Evolutionary conservation across 2,888 invertebrate species (phyloP), one percentile per base, ranked within the genome.

Genomic region (Drosophila neotestacea): DNA sequence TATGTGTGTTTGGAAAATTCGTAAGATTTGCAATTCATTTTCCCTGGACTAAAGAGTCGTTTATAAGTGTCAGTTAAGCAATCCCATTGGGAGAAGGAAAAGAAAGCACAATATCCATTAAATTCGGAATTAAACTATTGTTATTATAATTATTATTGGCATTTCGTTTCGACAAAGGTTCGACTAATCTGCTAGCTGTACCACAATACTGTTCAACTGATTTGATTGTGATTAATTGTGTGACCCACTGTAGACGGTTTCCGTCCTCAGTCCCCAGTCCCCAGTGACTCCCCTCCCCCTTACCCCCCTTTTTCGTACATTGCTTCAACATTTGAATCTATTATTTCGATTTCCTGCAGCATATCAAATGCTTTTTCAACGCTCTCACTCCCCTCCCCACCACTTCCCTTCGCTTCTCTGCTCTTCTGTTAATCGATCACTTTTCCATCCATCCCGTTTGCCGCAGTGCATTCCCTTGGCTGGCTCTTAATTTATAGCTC

Each of bases 211-310:
- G 77, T 82, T 77, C 56, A 79, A 73, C 73, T 76, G 81, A 84
- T 86, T 84, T 73, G 87, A 83, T 84, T 71, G 85, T 86, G 87
- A 83, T 86, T 86, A 84, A 83, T 83, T 84, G 77, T 34, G 55
- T 66, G 59, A 77, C 52, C 73, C 63, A 67, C 42, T 58, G 64
- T 22, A 22, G 22, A 22, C 22, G 22, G 3, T 22, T 22, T 22
- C 22, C 22, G 22, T 22, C 22, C 22, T 3, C 22, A 22, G 22
- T 70, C 59, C 36, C 34, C 42, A 70, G 76, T 38, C 63, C 9
- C n/a, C 9, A 46, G 22, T 2, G 27, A 55, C 22, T 42, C 13
- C 28, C 7, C 42, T 42, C 13, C 11, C 10, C 16, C n/a, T n/a
- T n/a, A 39, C 13, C 11, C 10, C 38, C 22, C 27, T 34, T 11